Evolutionary conservation across 1,140 invertebrate species (phyloP).

Genomic region (Leptinotarsa defecta): DNA sequence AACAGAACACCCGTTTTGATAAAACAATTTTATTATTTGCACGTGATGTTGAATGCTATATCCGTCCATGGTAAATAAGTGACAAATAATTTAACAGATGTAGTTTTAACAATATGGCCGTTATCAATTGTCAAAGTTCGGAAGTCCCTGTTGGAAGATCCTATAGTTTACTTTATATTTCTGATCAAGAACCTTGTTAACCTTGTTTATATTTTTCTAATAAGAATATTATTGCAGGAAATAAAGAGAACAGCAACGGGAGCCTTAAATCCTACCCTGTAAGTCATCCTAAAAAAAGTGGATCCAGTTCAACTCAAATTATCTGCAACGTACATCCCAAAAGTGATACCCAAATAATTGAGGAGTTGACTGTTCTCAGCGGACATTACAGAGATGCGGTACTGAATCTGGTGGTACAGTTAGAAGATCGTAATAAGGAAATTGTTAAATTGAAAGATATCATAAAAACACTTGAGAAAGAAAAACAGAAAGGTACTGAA

Average conservation of each 20-base stretch:
- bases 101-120: too few species aligned
- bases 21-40: too few species aligned
- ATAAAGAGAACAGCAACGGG: slow-evolving; percentile 16
- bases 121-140: too few species aligned
- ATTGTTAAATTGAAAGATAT: slow-evolving; percentile 39
- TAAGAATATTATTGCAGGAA: slow-evolving; percentile 2
- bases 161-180: too few species aligned
- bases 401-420: slow-evolving; percentile 40
- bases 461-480: slow-evolving; percentile 39
- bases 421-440: slow-evolving; percentile 45
- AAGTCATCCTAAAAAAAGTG: slow-evolving; percentile 34
- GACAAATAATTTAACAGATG: too few species aligned
- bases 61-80: too few species aligned
- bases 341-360: slow-evolving; percentile 42
- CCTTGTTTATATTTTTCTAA: too few species aligned
- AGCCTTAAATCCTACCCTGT: slow-evolving; percentile 20
- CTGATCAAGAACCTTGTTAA: too few species aligned
- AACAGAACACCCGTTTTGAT: too few species aligned
- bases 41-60: too few species aligned
- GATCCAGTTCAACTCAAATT: slow-evolving; percentile 15
- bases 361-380: slow-evolving; percentile 46
- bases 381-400: slow-evolving; percentile 42
- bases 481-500: slow-evolving; percentile 33
- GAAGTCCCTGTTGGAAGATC: too few species aligned
- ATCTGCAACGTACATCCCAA: slow-evolving; percentile 45